These are phyloP conservation scores for Tinamus guttatus DNA, from an alignment of 2,113 vertebrate species.

Conservation along the genomic window DNA sequence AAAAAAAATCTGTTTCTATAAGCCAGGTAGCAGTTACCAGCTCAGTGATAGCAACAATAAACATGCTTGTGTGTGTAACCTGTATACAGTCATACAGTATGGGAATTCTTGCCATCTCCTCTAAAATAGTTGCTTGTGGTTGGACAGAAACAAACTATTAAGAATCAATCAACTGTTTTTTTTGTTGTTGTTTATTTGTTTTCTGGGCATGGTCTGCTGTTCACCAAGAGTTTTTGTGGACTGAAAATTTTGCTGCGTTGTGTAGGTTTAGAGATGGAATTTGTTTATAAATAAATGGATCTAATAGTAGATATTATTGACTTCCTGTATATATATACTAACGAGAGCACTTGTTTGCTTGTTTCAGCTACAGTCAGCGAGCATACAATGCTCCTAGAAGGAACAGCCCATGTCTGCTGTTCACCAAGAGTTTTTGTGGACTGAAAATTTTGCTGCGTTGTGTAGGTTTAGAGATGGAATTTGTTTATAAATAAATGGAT, in stretches of 20 bases:
- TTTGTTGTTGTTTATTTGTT: neutral
- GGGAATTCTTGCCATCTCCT: neutral
- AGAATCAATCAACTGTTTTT: neutral
- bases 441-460: neutral
- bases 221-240: neutral
- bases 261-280: neutral
- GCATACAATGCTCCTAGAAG: slow-evolving; percentile 96
- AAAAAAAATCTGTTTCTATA: neutral
- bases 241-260: neutral
- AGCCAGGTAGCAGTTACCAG: neutral
- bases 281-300: neutral
- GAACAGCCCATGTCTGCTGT: slow-evolving; percentile 32
- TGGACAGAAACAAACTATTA: neutral
- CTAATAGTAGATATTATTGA: neutral
- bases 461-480: neutral
- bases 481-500: neutral
- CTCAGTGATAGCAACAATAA: neutral
- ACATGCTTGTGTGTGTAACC: neutral
- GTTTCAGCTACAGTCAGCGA: slow-evolving; percentile 93
- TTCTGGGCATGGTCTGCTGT: neutral
- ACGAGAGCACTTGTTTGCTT: neutral
- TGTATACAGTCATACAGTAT: neutral
- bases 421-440: neutral
- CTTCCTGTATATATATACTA: neutral
- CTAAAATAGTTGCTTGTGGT: neutral